Evolutionary conservation across 2,113 vertebrate genomes (phyloP), one percentile per base, ranked within the genome.

Genomic region (Channa maculata): DNA sequence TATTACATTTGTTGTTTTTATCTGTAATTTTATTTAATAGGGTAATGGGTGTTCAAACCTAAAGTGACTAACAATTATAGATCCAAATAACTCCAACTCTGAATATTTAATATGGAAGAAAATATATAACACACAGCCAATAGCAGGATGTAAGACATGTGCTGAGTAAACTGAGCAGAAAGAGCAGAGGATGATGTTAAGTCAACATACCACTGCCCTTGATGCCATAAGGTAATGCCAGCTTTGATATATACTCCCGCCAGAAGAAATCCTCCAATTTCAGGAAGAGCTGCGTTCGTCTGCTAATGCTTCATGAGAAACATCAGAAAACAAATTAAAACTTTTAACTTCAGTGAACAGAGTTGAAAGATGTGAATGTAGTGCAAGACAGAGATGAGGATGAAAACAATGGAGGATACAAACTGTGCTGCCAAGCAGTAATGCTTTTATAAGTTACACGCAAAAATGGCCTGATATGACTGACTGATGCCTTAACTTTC

Each of bases 191-290:
- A 67, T 74, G 62, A 79, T 34, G 41, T 10, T 48, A 34, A 53
- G 13, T 53, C 53, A 57, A 90, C 97, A 84, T 92, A 98, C 97
- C 97, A 2, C 94, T 97, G 65, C 95, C 96, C 51, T 96, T 98
- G 24, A 95, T 93, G 64, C 97, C 97, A 0, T 96, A 99, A 36
- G 97, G 97, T 86, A 98, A 92, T 61, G 95, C 88, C 0, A 95
- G 91, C 14, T 80, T 43, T 0, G 96, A 96, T 0, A 89, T 90
- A 0, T 90, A 94, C 86, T 96, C 92, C 67, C 87, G 93, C 97
- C 97, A 98, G 72, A 97, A 98, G 87, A 96, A 97, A 69, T 98
- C 96, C 64, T 95, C 94, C 76, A 98, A 86, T 91, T 95, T 95
- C 80, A 98, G 87, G 88, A 99, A 99, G 65, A 98, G 92, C 57